Conservation (phyloP, 1,140 invertebrate genomes). For the Philopotamus ludificatus region DNA sequence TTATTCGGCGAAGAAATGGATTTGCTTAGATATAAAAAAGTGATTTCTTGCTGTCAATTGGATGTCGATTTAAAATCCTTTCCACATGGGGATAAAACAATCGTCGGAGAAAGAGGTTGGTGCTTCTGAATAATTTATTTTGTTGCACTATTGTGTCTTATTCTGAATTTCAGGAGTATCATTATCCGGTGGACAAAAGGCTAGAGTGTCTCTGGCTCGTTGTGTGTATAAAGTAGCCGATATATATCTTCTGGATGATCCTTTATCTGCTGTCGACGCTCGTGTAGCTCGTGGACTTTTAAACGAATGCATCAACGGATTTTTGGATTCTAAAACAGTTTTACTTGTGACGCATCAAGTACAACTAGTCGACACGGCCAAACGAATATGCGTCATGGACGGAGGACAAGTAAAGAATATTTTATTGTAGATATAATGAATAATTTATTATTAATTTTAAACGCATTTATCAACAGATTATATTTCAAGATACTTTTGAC, state of each 20-base stretch:
- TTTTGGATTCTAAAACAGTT: slow-evolving; percentile 59
- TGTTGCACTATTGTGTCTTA: no score
- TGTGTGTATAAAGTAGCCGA: slow-evolving; percentile 69
- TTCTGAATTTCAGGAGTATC: slow-evolving; percentile 49
- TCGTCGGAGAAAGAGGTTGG: slow-evolving; percentile 62
- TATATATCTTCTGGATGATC: slow-evolving; percentile 76
- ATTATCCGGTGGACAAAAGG: slow-evolving; percentile 64
- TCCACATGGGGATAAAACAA: slow-evolving; percentile 66
- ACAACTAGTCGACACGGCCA: slow-evolving; percentile 66
- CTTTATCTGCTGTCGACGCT: slow-evolving; percentile 70
- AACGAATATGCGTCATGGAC: slow-evolving; percentile 57
- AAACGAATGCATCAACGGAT: slow-evolving; percentile 57
- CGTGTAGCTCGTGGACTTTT: slow-evolving; percentile 66
- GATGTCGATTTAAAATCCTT: slow-evolving; percentile 69
- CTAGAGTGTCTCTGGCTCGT: slow-evolving; percentile 62
- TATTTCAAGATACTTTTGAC: slow-evolving; percentile 14
- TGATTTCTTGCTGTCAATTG: slow-evolving; percentile 66
- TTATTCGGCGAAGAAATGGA: slow-evolving; percentile 70
- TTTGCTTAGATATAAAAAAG: slow-evolving; percentile 59
- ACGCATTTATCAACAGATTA: no score
- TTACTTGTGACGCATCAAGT: slow-evolving; percentile 79
- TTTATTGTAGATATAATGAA: neutral
- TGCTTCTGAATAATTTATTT: neutral
- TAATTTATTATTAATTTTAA: slow-evolving; percentile 16
- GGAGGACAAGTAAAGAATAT: slow-evolving; percentile 42